Evolutionary conservation across 2,888 invertebrate genomes (phyloP).

Genomic region (Latrodectus hesperus): DNA sequence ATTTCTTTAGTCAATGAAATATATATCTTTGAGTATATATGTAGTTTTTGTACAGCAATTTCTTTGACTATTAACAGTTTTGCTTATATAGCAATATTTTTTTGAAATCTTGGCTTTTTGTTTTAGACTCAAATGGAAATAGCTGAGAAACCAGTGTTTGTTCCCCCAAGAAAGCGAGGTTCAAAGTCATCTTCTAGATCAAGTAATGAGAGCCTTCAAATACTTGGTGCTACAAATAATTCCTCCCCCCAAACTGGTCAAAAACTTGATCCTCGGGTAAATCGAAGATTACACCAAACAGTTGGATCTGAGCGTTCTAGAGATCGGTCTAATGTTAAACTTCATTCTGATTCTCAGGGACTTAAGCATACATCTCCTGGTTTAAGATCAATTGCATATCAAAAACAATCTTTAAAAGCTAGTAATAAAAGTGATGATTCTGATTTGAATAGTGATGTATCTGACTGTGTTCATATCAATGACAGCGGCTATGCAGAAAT

Average conservation of each 20-base stretch:
- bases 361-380: conserved; percentile 50
- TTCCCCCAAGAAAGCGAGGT: conserved; percentile 67
- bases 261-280: conserved; percentile 61
- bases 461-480: conserved; percentile 61
- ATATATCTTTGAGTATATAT: too few relatives aligned
- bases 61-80: too few relatives aligned
- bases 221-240: conserved; percentile 36
- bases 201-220: conserved; percentile 63
- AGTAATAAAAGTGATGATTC: conserved; percentile 65
- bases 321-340: conserved; percentile 42
- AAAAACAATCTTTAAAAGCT: conserved; percentile 30
- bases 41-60: too few relatives aligned
- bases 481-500: conserved; percentile 64
- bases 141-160: conserved; percentile 65
- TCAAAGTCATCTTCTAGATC: conserved; percentile 61
- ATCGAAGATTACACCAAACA: conserved; percentile 62
- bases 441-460: conserved; percentile 62
- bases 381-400: conserved; percentile 55
- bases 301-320: conserved; percentile 22
- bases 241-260: conserved; percentile 44
- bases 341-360: conserved; percentile 36
- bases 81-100: neutral
- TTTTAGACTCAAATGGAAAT: conserved; percentile 49
- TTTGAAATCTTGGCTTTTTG: neutral
- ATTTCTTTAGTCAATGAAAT: too few relatives aligned